Base-by-base conservation (phyloP, 2,797 vertebrate genomes). In the Peromyscus attwateri region DNA sequence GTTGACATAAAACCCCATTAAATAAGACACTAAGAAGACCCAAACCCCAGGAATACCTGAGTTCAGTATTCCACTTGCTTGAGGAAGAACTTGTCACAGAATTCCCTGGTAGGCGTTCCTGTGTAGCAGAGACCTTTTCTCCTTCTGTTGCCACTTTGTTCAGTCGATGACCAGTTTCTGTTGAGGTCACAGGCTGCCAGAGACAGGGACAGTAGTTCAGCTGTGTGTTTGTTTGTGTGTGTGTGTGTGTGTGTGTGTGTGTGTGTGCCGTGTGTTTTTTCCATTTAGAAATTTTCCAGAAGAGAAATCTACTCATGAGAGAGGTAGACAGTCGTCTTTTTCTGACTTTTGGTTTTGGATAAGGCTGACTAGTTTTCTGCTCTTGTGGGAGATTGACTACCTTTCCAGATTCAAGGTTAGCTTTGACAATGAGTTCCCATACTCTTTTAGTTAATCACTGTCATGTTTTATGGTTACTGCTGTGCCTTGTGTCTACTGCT, bases 11-110 rank as follows among this genome's bases (percentile, higher is more conserved):
- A 94, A 91, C 55, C 57, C 16, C 4, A 19, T 90, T 87, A 75
- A 57, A 55, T 81, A 91, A 91, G 71, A 89, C 66, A 73, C 16
- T 68, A n/a, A 80, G 29, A 60, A 66, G 13, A 81, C 27, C 52
- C 92, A 71, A 64, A 76, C 34, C 31, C 66, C 66, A 55, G 89
- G 94, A 93, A 57, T 76, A 46, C 37, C 70, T 81, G 93, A 55
- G 4, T 82, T 95, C 84, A 88, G 92, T 89, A 85, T 93, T 96
- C 46, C 34, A 89, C 75, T 31, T 77, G 46, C 52, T 91, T 87
- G 29, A 34, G 57, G 16, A 95, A 85, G 31, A 73, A 29, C 29
- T 80, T 91, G 52, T 62, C 25, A 16, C 68, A 66, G 80, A 84
- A 83, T 79, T 92, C 37, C 46, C 70, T 76, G 21, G 57, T 60